These are phyloP conservation scores for Endomychus coccineus DNA, from an alignment of 2,888 invertebrate species.

Conservation along the genomic window DNA sequence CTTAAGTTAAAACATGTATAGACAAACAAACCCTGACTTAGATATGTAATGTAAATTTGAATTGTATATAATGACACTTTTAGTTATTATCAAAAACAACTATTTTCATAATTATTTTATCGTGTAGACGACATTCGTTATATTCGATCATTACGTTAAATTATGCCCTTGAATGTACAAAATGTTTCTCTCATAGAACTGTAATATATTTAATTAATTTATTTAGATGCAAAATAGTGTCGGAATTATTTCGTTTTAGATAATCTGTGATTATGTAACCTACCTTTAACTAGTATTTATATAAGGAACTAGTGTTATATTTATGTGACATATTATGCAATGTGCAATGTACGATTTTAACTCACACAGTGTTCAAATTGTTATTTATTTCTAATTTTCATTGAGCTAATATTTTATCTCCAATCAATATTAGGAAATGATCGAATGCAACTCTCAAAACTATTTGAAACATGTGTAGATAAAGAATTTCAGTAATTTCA, in stretches of 20 bases:
- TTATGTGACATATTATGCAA: conserved; percentile 32
- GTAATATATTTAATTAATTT: background rate
- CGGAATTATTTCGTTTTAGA: conserved; percentile 34
- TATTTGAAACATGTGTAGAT: too few relatives aligned
- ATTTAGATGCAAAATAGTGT: conserved; percentile 20
- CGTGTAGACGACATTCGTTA: too few relatives aligned
- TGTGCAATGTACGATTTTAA: conserved; percentile 24
- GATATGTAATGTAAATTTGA: conserved; percentile 11
- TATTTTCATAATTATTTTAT: conserved; percentile 7
- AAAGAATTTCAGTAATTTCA: too few relatives aligned
- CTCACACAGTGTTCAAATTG: conserved; percentile 4
- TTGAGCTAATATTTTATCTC: background rate
- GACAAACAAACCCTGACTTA: conserved; percentile 12
- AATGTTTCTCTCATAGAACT: conserved; percentile 4
- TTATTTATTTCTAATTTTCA: background rate
- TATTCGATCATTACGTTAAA: background rate
- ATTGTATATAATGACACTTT: conserved; percentile 13
- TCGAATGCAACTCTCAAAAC: too few relatives aligned
- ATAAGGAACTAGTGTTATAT: conserved; percentile 34
- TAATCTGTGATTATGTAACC: conserved; percentile 43
- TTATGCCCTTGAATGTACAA: conserved; percentile 5
- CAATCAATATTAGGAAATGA: too few relatives aligned
- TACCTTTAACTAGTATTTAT: conserved; percentile 37
- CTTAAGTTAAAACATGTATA: conserved; percentile 12
- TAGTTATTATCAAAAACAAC: conserved; percentile 11